These are phyloP conservation scores for Melinaea marsaeus DNA, from an alignment of 2,888 invertebrate species.

Conservation along the genomic window DNA sequence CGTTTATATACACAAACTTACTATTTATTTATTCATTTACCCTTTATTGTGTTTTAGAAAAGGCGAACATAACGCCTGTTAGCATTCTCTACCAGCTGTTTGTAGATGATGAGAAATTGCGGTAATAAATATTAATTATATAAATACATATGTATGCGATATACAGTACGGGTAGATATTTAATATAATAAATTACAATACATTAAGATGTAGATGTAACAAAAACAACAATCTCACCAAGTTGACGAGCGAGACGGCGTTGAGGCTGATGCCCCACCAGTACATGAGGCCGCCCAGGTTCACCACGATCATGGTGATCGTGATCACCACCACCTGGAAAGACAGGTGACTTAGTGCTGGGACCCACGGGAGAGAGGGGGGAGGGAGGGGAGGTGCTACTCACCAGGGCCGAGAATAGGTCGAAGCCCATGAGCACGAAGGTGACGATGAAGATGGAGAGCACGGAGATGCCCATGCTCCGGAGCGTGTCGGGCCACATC, in stretches of 20 bases:
- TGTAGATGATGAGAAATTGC: too few species aligned
- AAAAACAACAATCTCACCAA: constrained; percentile 62
- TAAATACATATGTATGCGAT: too few species aligned
- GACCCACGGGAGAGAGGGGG: too few species aligned
- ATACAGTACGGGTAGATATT: too few species aligned
- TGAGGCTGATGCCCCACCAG: constrained; percentile 96
- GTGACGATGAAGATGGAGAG: constrained; percentile 96
- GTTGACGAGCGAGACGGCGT: constrained; percentile 98
- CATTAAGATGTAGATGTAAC: not conserved
- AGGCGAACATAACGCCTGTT: too few species aligned
- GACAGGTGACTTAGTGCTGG: too few species aligned
- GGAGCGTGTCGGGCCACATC: constrained; percentile 94
- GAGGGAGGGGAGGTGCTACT: constrained; percentile 35
- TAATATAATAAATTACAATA: too few species aligned
- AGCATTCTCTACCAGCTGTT: too few species aligned
- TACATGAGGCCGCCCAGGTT: constrained; percentile 98
- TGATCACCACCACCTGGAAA: constrained; percentile 86
- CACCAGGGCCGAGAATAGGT: constrained; percentile 89
- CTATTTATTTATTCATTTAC: too few species aligned
- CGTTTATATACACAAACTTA: not conserved
- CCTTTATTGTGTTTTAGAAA: too few species aligned
- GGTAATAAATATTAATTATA: too few species aligned
- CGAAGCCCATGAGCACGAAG: constrained; percentile 94
- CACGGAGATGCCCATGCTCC: constrained; percentile 92
- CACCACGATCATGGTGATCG: constrained; percentile 95